Percentiles rank a stretch among this genome's conserved stretches.
phyloP scores from a whole-genome alignment of 2,113 vertebrate species.

The Hyperopisus bebe region DNA sequence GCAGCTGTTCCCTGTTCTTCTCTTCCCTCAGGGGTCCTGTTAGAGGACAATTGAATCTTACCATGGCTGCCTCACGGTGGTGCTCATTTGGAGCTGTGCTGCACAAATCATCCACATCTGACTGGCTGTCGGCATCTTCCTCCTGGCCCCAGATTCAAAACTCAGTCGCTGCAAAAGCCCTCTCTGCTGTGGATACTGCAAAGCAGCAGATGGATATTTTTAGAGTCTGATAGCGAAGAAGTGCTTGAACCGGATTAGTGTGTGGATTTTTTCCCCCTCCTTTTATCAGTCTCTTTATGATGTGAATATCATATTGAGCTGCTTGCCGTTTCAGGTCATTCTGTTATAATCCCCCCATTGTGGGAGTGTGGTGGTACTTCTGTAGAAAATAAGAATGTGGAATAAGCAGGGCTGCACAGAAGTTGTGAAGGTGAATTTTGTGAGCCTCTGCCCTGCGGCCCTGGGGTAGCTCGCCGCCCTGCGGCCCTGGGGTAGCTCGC shows the following conservation, averaged over 20 bases:
- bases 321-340: neutral
- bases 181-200: slow-evolving; percentile 26
- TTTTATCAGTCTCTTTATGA: neutral
- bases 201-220: slow-evolving; percentile 28
- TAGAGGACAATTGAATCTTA: slow-evolving; percentile 31
- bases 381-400: neutral
- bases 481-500: neutral
- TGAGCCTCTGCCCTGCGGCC: neutral
- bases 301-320: neutral
- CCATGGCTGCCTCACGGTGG: slow-evolving; percentile 32
- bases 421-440: neutral
- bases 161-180: slow-evolving; percentile 29
- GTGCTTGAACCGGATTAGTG: slow-evolving; percentile 2
- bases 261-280: neutral
- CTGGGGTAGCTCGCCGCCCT: neutral
- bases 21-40: slow-evolving; percentile 34
- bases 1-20: slow-evolving; percentile 23
- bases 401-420: neutral
- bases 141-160: slow-evolving; percentile 25
- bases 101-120: neutral
- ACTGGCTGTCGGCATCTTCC: slow-evolving; percentile 25
- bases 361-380: neutral
- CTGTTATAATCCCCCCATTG: neutral
- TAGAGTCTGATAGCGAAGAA: slow-evolving; percentile 27
- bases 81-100: slow-evolving; percentile 14